Percentiles rank a stretch among this genome's conserved stretches.
Conservation (phyloP, 2,113 vertebrate species). For the Beaufortia kweichowensis region DNA sequence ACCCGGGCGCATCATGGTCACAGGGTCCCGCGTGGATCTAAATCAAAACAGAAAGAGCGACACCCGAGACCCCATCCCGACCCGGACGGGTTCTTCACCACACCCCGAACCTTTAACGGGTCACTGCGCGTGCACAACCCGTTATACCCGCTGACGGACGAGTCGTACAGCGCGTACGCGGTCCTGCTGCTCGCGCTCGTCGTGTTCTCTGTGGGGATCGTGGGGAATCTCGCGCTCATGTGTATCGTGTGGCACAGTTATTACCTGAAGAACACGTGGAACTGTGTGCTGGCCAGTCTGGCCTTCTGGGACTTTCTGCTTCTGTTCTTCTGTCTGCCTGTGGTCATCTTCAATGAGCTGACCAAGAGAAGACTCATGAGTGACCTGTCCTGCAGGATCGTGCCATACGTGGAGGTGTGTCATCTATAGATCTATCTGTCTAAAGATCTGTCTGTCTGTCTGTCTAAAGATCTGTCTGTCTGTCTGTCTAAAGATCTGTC, state of each 20-base stretch:
- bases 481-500: too few relatives aligned
- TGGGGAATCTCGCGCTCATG: constrained; percentile 92
- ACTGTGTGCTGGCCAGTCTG: constrained; percentile 89
- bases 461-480: too few relatives aligned
- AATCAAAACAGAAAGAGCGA: constrained; percentile 61
- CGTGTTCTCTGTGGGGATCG: constrained; percentile 84
- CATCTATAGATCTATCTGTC: neutral
- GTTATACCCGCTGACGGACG: constrained; percentile 81
- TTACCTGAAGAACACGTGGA: constrained; percentile 92
- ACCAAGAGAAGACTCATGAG: constrained; percentile 86
- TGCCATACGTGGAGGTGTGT: constrained; percentile 92
- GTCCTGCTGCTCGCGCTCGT: constrained; percentile 86
- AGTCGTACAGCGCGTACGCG: constrained; percentile 84
- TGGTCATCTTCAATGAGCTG: constrained; percentile 91
- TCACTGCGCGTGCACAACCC: constrained; percentile 78
- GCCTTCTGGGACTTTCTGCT: constrained; percentile 94
- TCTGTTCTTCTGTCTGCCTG: constrained; percentile 91
- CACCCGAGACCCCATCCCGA: constrained; percentile 63
- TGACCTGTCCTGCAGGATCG: constrained; percentile 83
- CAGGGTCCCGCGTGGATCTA: constrained; percentile 70
- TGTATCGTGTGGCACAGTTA: constrained; percentile 94
- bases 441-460: too few relatives aligned
- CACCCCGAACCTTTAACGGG: constrained; percentile 61
- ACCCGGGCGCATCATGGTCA: constrained; percentile 2
- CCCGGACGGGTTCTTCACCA: constrained; percentile 68